A percentile compares a stretch with the other conserved stretches of the same genome.
These are phyloP conservation scores for Drosophila rubida DNA, from an alignment of 2,888 invertebrate genomes.

Conservation along the genomic window DNA sequence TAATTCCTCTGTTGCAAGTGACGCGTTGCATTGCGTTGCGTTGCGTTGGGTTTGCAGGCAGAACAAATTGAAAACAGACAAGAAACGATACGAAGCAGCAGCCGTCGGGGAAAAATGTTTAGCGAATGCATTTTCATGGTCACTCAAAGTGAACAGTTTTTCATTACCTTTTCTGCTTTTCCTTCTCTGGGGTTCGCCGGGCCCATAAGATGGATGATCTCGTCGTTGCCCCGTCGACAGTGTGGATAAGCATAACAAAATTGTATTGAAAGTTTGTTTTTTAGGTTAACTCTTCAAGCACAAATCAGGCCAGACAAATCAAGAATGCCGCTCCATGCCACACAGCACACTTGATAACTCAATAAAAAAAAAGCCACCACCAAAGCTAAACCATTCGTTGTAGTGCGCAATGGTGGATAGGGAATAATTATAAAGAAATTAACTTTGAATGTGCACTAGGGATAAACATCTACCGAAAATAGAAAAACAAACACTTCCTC, in stretches of 20 bases:
- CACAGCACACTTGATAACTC: slow-evolving; percentile 51
- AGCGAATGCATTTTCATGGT: slow-evolving; percentile 81
- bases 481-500: slow-evolving; percentile 43
- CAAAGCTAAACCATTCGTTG: background rate
- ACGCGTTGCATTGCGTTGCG: slow-evolving; percentile 51
- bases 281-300: slow-evolving; percentile 12
- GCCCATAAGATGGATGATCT: slow-evolving; percentile 61
- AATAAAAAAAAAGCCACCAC: slow-evolving; percentile 28
- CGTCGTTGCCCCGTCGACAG: slow-evolving; percentile 27
- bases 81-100: slow-evolving; percentile 20
- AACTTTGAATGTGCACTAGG: slow-evolving; percentile 70
- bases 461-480: slow-evolving; percentile 67
- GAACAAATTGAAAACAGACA: slow-evolving; percentile 69
- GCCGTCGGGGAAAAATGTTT: slow-evolving; percentile 46
- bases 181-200: slow-evolving; percentile 9
- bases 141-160: slow-evolving; percentile 70
- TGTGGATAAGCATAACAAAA: slow-evolving; percentile 72
- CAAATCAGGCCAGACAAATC: slow-evolving; percentile 6
- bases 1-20: slow-evolving; percentile 67
- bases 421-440: slow-evolving; percentile 79
- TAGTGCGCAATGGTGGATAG: background rate
- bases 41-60: slow-evolving; percentile 36
- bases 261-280: slow-evolving; percentile 58
- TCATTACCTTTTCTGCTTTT: slow-evolving; percentile 8
- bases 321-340: background rate